phyloP scores from a whole-genome alignment of 2,888 invertebrate genomes.

The Callimorpha dominula region DNA sequence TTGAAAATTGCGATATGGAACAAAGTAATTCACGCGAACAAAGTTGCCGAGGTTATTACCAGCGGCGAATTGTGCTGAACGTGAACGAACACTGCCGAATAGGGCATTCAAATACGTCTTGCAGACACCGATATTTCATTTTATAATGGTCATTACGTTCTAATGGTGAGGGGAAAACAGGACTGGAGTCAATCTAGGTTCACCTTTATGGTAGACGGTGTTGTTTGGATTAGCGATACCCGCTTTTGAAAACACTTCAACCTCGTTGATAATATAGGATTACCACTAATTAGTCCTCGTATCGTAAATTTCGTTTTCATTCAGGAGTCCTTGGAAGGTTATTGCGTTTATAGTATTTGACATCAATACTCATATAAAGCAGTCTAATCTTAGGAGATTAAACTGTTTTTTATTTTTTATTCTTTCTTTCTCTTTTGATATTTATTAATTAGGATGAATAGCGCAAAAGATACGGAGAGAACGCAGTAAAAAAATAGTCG shows the following conservation, averaged over 20 bases:
- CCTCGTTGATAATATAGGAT: no score
- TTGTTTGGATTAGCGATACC: neutral
- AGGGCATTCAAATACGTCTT: slow-evolving; percentile 1
- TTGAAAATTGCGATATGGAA: slow-evolving; percentile 19
- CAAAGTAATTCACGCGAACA: slow-evolving; percentile 19
- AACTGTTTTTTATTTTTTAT: no score
- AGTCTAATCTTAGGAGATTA: no score
- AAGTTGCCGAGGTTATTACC: slow-evolving; percentile 15
- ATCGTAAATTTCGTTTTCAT: no score
- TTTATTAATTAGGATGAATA: no score
- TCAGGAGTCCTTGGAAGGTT: no score
- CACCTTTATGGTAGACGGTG: neutral
- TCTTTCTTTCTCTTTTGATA: no score
- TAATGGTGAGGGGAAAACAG: neutral
- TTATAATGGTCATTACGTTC: slow-evolving; percentile 6
- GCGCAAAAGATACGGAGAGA: no score
- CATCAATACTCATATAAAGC: no score
- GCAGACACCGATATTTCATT: neutral
- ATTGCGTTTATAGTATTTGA: no score
- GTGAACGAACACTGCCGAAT: slow-evolving; percentile 4
- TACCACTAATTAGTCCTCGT: no score
- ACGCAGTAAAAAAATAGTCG: no score
- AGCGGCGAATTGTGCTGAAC: neutral
- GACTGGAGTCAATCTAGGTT: neutral
- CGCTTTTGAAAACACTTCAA: neutral